These are phyloP conservation scores for Sardina pilchardus DNA, from an alignment of 2,113 vertebrate species.

Conservation along the genomic window DNA sequence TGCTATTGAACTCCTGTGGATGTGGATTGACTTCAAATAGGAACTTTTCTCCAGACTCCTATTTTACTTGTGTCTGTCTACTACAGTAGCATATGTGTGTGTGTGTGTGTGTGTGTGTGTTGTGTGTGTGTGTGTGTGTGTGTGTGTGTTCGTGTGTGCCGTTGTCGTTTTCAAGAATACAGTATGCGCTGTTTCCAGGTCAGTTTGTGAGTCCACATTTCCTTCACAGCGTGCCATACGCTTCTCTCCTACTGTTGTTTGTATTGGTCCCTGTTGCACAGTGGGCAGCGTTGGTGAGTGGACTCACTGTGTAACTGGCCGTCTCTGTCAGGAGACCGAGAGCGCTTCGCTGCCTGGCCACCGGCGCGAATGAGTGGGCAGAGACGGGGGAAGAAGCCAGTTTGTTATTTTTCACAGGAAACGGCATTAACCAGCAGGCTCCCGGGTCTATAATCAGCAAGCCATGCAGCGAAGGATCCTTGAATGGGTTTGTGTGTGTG, in stretches of 20 bases:
- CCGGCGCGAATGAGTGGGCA: not conserved
- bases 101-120: too few relatives aligned
- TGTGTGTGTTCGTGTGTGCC: too few relatives aligned
- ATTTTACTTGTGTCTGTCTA: too few relatives aligned
- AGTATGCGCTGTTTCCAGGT: too few relatives aligned
- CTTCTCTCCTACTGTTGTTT: not conserved
- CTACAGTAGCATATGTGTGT: too few relatives aligned
- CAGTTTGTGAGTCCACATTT: too few relatives aligned
- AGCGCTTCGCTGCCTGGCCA: not conserved
- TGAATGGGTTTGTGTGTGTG: not conserved
- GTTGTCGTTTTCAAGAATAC: too few relatives aligned
- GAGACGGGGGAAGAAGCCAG: not conserved
- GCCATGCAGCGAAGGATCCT: not conserved
- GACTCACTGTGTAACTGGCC: not conserved
- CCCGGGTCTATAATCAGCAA: not conserved
- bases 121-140: too few relatives aligned
- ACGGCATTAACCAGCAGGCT: not conserved
- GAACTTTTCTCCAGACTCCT: too few relatives aligned
- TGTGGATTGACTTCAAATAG: not conserved
- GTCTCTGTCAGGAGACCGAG: not conserved
- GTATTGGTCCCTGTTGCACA: not conserved
- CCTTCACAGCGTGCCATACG: not conserved
- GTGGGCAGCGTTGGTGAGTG: not conserved
- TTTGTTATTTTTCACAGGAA: conserved; percentile 10
- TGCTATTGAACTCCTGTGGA: not conserved